These are phyloP conservation scores for Gymnothorax javanicus DNA, from an alignment of 2,797 vertebrate species.

Conservation along the genomic window DNA sequence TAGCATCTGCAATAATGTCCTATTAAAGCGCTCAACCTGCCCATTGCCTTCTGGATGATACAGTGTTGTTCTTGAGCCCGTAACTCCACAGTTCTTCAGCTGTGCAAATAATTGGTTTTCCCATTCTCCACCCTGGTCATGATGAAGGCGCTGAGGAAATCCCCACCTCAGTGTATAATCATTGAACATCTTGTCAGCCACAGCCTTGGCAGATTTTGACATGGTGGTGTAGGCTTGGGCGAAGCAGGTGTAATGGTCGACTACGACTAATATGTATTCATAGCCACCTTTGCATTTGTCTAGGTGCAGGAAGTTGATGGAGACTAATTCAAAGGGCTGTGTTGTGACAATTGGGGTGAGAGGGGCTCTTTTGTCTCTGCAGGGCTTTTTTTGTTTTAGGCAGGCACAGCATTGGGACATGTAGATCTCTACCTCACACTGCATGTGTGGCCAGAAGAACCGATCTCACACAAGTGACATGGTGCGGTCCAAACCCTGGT, in stretches of 20 bases:
- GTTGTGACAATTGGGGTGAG: too few relatives aligned
- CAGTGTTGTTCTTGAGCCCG: background rate
- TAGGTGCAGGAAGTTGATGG: background rate
- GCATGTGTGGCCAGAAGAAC: too few relatives aligned
- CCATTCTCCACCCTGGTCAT: constrained; percentile 28
- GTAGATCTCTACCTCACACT: too few relatives aligned
- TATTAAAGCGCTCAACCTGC: background rate
- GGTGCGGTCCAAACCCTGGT: too few relatives aligned
- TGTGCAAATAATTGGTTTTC: constrained; percentile 20
- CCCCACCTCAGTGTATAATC: constrained; percentile 24
- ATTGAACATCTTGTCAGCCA: background rate
- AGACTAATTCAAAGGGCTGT: too few relatives aligned
- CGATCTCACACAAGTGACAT: too few relatives aligned
- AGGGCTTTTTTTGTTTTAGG: too few relatives aligned
- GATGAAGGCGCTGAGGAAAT: constrained; percentile 22
- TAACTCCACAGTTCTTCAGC: background rate
- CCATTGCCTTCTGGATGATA: constrained; percentile 23
- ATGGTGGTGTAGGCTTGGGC: background rate
- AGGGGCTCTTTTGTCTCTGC: too few relatives aligned
- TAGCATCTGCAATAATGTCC: constrained; percentile 6
- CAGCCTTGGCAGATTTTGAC: constrained; percentile 24
- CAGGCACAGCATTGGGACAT: too few relatives aligned
- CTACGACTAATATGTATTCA: constrained; percentile 1
- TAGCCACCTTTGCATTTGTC: background rate
- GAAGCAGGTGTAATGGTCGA: background rate